Conservation (phyloP, 2,113 vertebrate genomes). For the Ctenodactylus gundi region DNA sequence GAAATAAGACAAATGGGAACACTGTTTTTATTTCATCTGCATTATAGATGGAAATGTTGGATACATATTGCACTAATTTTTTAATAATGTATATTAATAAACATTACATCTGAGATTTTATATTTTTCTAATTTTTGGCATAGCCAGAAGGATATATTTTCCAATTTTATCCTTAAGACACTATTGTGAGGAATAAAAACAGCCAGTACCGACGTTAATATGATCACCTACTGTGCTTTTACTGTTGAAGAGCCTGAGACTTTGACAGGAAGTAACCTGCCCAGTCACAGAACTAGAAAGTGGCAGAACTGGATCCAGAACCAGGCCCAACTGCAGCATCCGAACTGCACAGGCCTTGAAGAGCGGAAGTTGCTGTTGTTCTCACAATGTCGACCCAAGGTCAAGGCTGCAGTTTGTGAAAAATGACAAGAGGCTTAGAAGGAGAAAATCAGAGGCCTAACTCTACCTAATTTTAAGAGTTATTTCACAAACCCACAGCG, state of each 20-base stretch:
- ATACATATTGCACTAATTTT: neutral
- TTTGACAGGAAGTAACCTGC: neutral
- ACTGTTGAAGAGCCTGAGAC: neutral
- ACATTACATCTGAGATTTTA: neutral
- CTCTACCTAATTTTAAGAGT: neutral
- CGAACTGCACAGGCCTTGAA: neutral
- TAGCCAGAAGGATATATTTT: too few relatives aligned
- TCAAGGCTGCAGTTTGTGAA: neutral
- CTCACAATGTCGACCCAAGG: neutral
- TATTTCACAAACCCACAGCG: neutral
- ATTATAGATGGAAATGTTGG: neutral
- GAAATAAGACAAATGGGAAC: slow-evolving; percentile 8
- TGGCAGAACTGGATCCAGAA: neutral
- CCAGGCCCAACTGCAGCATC: neutral
- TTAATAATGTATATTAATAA: neutral
- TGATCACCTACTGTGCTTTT: neutral
- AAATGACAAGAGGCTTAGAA: neutral
- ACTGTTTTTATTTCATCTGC: neutral
- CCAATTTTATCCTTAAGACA: slow-evolving; percentile 5
- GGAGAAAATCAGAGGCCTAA: neutral
- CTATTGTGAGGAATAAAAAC: neutral
- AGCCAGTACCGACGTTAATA: too few relatives aligned
- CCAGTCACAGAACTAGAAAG: neutral
- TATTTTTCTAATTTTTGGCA: too few relatives aligned
- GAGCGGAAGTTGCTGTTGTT: neutral